Percentiles rank a stretch among this genome's conserved stretches.
Evolutionary conservation across 1,140 invertebrate genomes (phyloP).

Genomic region (Drosophila rhopaloa): DNA sequence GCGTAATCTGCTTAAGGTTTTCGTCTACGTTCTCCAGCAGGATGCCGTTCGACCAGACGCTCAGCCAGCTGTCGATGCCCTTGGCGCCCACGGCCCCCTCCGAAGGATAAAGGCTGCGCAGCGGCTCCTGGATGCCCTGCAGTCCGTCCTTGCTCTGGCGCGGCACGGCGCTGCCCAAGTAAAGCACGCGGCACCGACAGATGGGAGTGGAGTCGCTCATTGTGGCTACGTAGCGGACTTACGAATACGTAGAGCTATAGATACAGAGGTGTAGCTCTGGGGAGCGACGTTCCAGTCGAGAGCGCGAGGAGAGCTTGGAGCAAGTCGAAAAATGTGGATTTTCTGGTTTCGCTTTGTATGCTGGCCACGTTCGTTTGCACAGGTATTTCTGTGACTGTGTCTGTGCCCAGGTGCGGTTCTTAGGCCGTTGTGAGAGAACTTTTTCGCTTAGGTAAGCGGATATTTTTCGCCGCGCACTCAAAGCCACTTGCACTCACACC

Average conservation of each 20-base stretch:
- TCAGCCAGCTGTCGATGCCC: constrained; percentile 98
- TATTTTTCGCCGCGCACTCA: constrained; percentile 61
- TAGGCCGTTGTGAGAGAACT: constrained; percentile 68
- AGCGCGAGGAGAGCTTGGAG: background rate
- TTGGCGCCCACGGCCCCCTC: constrained; percentile 92
- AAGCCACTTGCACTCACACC: constrained; percentile 41
- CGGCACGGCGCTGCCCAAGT: constrained; percentile 98
- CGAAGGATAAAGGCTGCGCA: constrained; percentile 96
- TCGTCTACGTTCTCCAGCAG: constrained; percentile 98
- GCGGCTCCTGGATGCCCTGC: constrained; percentile 98
- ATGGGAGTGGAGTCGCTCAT: constrained; percentile 93
- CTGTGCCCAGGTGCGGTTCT: constrained; percentile 56
- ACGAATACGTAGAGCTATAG: constrained; percentile 2
- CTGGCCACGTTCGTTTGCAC: constrained; percentile 54
- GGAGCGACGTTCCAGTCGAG: constrained; percentile 25
- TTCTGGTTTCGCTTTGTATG: constrained; percentile 83
- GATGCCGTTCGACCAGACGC: constrained; percentile 98
- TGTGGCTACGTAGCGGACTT: constrained; percentile 1
- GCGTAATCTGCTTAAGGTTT: constrained; percentile 95
- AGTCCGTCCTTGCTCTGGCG: constrained; percentile 98
- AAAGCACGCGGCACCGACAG: constrained; percentile 98
- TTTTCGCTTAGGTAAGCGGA: constrained; percentile 77
- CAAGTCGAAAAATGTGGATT: constrained; percentile 74
- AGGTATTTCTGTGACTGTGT: constrained; percentile 29
- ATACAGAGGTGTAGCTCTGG: constrained; percentile 20